Percentiles rank a stretch among this genome's conserved stretches.
Conservation (phyloP, 1,140 invertebrate species). For the Pogonus chalceus region DNA sequence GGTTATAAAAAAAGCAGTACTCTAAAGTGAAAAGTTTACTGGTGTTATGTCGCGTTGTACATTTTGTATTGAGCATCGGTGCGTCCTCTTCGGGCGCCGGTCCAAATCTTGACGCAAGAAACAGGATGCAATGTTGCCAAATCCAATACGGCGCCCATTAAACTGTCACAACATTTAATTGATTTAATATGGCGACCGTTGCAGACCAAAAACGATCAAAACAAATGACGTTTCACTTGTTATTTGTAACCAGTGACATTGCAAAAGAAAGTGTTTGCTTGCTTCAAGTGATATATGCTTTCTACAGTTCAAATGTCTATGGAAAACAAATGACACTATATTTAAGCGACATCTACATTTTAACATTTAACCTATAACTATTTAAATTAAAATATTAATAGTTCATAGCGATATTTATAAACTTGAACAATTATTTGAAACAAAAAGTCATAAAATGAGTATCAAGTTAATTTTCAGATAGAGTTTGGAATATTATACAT, state of each 20-base stretch:
- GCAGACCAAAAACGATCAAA: not conserved
- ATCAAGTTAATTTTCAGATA: no score
- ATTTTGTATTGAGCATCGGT: not conserved
- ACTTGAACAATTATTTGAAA: no score
- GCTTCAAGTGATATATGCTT: not conserved
- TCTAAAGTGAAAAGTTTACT: no score
- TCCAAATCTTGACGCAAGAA: not conserved
- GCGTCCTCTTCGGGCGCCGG: not conserved
- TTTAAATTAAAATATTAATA: no score
- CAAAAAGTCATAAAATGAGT: no score
- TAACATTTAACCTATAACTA: no score
- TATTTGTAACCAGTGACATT: not conserved
- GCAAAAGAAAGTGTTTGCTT: not conserved
- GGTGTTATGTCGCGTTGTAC: not conserved
- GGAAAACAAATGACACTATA: no score
- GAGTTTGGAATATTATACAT: no score
- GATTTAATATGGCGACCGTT: constrained; percentile 1
- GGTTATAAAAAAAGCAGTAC: no score
- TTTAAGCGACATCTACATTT: no score
- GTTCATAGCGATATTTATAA: no score
- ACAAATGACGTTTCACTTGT: not conserved
- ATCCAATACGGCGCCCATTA: constrained; percentile 2
- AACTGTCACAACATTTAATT: constrained; percentile 5
- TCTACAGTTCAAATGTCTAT: no score
- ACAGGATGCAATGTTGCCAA: constrained; percentile 6